Evolutionary conservation across 2,888 invertebrate genomes (phyloP), one percentile per base, ranked within the genome.

Genomic region (Caenorhabditis zanzibari): DNA sequence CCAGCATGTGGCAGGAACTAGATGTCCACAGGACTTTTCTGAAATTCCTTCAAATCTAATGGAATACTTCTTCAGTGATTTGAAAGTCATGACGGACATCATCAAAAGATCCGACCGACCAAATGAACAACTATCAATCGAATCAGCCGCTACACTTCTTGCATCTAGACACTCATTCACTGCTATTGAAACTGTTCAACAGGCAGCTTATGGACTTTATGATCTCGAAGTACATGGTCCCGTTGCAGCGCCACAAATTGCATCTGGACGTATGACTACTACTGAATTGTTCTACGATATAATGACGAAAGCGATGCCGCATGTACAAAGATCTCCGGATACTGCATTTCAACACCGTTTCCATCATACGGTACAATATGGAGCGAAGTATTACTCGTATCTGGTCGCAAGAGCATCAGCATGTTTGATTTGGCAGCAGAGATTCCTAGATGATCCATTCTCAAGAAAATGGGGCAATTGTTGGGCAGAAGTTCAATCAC

Each of bases 371-470:
- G 96, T 98, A 5, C 97, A 98, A 1, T 99, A 99, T 93, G 99
- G 99, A 49, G 98, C 98, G 0, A 98, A 97, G 93, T 99, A 99
- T 93, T 99, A 98, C 93, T 96, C 98, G 0, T 99, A 99, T 93
- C 94, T 99, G 85, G 96, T 98, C 91, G 98, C 98, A 0, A 76
- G 88, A 52, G 84, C 91, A 9, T 82, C 88, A 6, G 91, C 92
- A 0, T 90, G 89, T 28, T 82, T 91, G 49, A 88, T 92, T 35
- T 92, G 90, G 89, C 84, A 90, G 16, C 64, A 82, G 12, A 84
- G 87, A 59, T 92, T 92, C 83, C 81, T 81, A 47, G 63, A 52
- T 9, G 85, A 92, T 44, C 90, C 91, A 7, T 88, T 90, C 69
- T 85, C 82, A 9, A 44, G 86, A 26, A 79, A 86, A 35, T 85